phyloP scores from a whole-genome alignment of 2,888 invertebrate genomes.

The Caenorhabditis doughertyi region DNA sequence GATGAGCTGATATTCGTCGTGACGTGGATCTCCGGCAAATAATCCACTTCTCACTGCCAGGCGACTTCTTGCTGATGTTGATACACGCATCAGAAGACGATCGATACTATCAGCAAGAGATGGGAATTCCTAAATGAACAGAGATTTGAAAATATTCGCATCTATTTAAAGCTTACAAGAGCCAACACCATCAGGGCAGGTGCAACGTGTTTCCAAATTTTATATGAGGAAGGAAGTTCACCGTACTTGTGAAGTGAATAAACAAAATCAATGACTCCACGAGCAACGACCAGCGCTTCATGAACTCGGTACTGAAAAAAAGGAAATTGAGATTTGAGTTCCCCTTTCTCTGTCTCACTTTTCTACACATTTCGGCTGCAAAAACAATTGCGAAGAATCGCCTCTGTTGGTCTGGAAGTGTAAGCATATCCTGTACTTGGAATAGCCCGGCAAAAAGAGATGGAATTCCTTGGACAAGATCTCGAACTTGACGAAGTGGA shows the following conservation, averaged over 20 bases:
- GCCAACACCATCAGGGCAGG: constrained; percentile 51
- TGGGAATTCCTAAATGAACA: constrained; percentile 65
- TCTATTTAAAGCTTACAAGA: constrained; percentile 19
- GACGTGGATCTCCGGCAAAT: constrained; percentile 36
- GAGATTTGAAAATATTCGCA: constrained; percentile 1
- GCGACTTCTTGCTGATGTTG: constrained; percentile 42
- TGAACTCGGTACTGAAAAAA: constrained; percentile 66
- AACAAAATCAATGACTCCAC: constrained; percentile 60
- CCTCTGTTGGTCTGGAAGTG: constrained; percentile 54
- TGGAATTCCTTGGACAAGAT: constrained; percentile 66
- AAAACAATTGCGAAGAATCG: constrained; percentile 64
- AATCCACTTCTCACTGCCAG: constrained; percentile 47
- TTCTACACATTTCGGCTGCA: constrained; percentile 61
- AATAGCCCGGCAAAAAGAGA: constrained; percentile 62
- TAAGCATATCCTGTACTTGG: constrained; percentile 59
- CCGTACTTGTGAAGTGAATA: constrained; percentile 64
- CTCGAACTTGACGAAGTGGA: constrained; percentile 63
- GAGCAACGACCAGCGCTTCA: constrained; percentile 47
- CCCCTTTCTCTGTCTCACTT: constrained; percentile 30
- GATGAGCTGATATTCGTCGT: constrained; percentile 50
- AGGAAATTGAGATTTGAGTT: background rate
- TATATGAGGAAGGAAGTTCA: constrained; percentile 46
- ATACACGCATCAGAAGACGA: constrained; percentile 49
- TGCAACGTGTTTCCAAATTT: constrained; percentile 62
- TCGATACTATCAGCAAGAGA: constrained; percentile 53